A percentile compares a stretch with the other conserved stretches of the same genome.
These are phyloP conservation scores for Saxidomus purpurata DNA, from an alignment of 1,140 invertebrate genomes.

Conservation along the genomic window DNA sequence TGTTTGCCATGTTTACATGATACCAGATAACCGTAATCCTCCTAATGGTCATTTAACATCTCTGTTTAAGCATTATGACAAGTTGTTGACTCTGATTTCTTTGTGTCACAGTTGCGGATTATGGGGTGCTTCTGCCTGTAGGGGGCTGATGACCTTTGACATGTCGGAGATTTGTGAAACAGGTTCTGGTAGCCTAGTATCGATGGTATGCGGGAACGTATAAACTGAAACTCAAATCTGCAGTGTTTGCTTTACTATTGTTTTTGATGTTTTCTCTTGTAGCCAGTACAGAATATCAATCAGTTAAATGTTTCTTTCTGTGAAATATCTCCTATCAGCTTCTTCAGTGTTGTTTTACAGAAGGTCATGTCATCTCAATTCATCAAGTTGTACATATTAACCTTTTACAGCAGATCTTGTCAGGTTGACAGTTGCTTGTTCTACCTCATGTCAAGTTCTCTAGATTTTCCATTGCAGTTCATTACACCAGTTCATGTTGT, in stretches of 20 bases:
- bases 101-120: slow-evolving; percentile 47
- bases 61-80: slow-evolving; percentile 65
- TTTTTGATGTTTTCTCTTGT: background rate
- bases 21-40: slow-evolving; percentile 46
- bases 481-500: no score
- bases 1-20: slow-evolving; percentile 32
- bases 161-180: background rate
- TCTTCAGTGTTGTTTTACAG: no score
- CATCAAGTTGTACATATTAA: no score
- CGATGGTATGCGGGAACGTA: background rate
- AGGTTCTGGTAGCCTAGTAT: background rate
- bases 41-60: slow-evolving; percentile 63
- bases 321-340: no score
- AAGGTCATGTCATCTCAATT: no score
- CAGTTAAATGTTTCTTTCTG: no score
- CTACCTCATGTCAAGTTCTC: no score
- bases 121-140: slow-evolving; percentile 23
- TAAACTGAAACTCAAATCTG: background rate
- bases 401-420: no score
- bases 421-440: no score
- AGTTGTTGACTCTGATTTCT: slow-evolving; percentile 60
- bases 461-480: no score
- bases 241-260: background rate
- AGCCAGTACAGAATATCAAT: background rate
- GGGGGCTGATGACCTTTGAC: slow-evolving; percentile 54